Evolutionary conservation across 2,797 vertebrate genomes (phyloP).

Genomic region (Thamnophis elegans): DNA sequence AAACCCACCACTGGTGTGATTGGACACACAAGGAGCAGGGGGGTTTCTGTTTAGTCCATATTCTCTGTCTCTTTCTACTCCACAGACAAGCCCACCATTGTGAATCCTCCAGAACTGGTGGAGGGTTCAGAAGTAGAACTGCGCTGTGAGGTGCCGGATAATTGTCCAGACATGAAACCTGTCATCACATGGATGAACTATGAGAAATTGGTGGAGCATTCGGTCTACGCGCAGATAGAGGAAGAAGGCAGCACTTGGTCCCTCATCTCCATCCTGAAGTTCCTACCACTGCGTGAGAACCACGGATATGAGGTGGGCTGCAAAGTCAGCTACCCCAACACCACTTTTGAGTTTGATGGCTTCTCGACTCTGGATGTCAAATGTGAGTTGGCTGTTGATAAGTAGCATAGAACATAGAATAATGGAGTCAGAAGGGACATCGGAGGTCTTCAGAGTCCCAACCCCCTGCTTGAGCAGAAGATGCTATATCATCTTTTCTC

Average conservation of each 20-base stretch:
- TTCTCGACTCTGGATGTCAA: conserved; percentile 84
- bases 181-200: conserved; percentile 87
- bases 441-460: too few relatives aligned
- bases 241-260: conserved; percentile 85
- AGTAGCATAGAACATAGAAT: too few relatives aligned
- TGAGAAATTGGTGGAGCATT: conserved; percentile 80
- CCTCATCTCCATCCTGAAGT: conserved; percentile 81
- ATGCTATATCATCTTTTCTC: too few relatives aligned
- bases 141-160: conserved; percentile 86
- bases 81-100: conserved; percentile 85
- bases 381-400: conserved; percentile 73
- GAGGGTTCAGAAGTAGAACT: conserved; percentile 82
- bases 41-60: neutral
- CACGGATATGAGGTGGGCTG: conserved; percentile 87
- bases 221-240: conserved; percentile 74
- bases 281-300: conserved; percentile 83
- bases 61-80: neutral
- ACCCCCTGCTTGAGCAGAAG: too few relatives aligned
- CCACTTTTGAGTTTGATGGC: conserved; percentile 80
- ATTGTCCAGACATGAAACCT: conserved; percentile 86
- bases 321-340: conserved; percentile 84
- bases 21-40: too few relatives aligned
- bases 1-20: too few relatives aligned
- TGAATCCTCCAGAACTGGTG: conserved; percentile 83
- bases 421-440: too few relatives aligned